Conservation (phyloP, 1,140 invertebrate species). For the Trinorchestia longiramus region DNA sequence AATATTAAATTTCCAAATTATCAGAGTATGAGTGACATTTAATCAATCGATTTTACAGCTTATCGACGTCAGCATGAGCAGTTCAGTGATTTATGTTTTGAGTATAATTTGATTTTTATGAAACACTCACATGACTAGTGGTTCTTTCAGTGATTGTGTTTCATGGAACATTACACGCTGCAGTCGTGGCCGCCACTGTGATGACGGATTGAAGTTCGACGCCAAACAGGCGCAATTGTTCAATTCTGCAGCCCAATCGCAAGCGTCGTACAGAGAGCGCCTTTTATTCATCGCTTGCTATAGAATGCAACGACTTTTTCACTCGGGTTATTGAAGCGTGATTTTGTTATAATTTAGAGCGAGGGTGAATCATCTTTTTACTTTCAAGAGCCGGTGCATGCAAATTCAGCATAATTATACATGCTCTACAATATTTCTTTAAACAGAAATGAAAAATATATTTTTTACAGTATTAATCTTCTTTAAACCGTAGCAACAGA, state of each 20-base stretch:
- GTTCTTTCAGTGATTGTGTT: neutral
- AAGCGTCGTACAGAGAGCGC: neutral
- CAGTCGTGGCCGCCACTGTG: neutral
- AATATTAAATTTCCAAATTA: neutral
- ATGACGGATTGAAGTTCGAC: neutral
- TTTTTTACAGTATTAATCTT: too few species aligned
- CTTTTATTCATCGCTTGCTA: neutral
- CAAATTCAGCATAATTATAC: neutral
- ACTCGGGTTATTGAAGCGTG: neutral
- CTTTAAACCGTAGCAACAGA: too few species aligned
- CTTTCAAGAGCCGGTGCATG: neutral
- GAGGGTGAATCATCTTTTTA: neutral
- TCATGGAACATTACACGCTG: neutral
- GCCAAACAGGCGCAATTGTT: neutral
- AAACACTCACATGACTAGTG: neutral
- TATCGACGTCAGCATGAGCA: neutral
- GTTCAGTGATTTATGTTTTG: neutral
- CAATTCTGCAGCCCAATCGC: neutral
- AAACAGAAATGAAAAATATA: too few species aligned
- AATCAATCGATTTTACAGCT: neutral
- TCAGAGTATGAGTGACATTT: neutral
- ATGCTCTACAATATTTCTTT: neutral
- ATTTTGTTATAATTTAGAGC: neutral
- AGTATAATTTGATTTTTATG: neutral
- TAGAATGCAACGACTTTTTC: neutral